These are phyloP conservation scores for Hirtodrosophila histrioides DNA, from an alignment of 2,888 invertebrate species.

Conservation along the genomic window DNA sequence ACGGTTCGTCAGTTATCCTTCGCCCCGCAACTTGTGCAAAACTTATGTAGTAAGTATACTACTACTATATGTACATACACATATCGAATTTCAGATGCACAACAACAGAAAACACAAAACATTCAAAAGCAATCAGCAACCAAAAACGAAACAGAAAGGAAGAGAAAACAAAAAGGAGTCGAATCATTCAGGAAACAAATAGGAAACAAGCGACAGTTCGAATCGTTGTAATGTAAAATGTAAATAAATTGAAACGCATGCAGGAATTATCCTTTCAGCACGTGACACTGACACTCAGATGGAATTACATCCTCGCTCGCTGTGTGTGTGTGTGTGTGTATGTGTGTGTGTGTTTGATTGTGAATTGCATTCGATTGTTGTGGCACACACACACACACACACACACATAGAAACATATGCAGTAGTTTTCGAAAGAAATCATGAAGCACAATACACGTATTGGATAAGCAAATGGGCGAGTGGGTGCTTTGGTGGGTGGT, in stretches of 20 bases:
- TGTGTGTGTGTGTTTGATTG: slow-evolving; percentile 27
- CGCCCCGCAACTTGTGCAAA: slow-evolving; percentile 21
- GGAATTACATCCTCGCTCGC: slow-evolving; percentile 35
- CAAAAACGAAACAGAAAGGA: background rate
- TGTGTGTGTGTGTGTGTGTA: slow-evolving; percentile 14
- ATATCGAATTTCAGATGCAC: slow-evolving; percentile 18
- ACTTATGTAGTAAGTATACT: slow-evolving; percentile 7
- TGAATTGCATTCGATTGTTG: slow-evolving; percentile 52
- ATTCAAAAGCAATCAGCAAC: slow-evolving; percentile 33
- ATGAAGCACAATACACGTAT: slow-evolving; percentile 18
- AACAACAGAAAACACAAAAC: slow-evolving; percentile 19
- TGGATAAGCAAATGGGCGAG: slow-evolving; percentile 40
- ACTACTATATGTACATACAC: too few relatives aligned
- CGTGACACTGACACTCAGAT: slow-evolving; percentile 72
- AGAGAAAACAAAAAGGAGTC: slow-evolving; percentile 9
- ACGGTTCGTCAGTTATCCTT: background rate
- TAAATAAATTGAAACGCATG: slow-evolving; percentile 75
- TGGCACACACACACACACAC: slow-evolving; percentile 7
- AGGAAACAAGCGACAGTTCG: slow-evolving; percentile 44
- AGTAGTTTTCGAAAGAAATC: slow-evolving; percentile 42
- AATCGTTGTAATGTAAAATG: slow-evolving; percentile 54
- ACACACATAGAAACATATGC: slow-evolving; percentile 9
- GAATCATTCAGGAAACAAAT: slow-evolving; percentile 23
- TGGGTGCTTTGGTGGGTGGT: slow-evolving; percentile 16
- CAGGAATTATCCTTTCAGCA: slow-evolving; percentile 66